Evolutionary conservation across 2,888 invertebrate genomes (phyloP).

Genomic region (Ligdia adustata): DNA sequence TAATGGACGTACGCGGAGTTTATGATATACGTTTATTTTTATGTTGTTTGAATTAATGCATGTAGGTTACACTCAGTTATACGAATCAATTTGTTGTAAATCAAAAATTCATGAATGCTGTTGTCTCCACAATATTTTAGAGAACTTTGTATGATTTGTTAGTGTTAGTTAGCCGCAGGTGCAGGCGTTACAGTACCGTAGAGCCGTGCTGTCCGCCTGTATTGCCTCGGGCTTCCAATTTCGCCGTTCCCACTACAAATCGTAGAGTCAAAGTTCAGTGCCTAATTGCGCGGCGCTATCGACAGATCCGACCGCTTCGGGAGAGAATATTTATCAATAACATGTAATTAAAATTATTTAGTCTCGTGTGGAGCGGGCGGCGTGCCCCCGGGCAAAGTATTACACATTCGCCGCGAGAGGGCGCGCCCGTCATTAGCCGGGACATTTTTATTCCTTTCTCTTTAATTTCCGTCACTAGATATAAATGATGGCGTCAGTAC

Average conservation of each 20-base stretch:
- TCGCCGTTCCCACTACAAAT: conserved; percentile 80
- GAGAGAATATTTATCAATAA: conserved; percentile 81
- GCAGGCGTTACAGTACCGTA: conserved; percentile 22
- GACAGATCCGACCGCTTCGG: conserved; percentile 73
- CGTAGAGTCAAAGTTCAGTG: conserved; percentile 76
- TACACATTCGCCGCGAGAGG: conserved; percentile 79
- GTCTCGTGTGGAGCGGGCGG: conserved; percentile 52
- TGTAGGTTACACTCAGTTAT: conserved; percentile 7
- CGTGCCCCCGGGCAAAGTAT: conserved; percentile 75
- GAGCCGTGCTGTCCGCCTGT: conserved; percentile 40
- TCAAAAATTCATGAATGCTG: background rate
- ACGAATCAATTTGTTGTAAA: conserved; percentile 1
- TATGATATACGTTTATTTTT: conserved; percentile 46
- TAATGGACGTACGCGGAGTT: conserved; percentile 52
- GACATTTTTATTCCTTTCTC: conserved; percentile 81
- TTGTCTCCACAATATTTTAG: background rate
- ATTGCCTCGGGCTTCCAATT: conserved; percentile 60
- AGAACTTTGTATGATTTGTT: background rate
- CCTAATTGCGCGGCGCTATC: conserved; percentile 78
- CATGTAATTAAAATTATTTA: conserved; percentile 83
- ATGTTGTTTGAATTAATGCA: conserved; percentile 40
- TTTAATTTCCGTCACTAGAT: conserved; percentile 79
- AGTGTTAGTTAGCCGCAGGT: background rate
- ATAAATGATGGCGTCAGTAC: conserved; percentile 77
- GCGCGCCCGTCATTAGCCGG: conserved; percentile 74